These are phyloP conservation scores for Babylonia areolata DNA, from an alignment of 1,140 invertebrate species.

Conservation along the genomic window DNA sequence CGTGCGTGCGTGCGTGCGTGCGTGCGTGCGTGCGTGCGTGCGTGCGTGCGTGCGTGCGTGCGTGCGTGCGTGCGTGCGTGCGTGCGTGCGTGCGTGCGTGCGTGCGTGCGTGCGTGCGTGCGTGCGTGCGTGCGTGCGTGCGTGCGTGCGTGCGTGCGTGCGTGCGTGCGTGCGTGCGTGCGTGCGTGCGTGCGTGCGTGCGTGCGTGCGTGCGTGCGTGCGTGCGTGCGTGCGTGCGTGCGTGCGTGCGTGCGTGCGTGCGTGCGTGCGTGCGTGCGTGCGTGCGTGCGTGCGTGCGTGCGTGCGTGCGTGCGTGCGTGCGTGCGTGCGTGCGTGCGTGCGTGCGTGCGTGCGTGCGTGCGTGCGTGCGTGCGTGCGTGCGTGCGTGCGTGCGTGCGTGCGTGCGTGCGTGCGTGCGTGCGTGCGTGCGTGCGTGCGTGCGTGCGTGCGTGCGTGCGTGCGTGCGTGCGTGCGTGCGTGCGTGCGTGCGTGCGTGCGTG, in stretches of 20 bases:
- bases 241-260: conserved; percentile 11
- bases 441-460: too few species aligned
- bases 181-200: neutral
- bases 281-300: conserved; percentile 10
- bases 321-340: conserved; percentile 6
- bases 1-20: too few species aligned
- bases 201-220: too few species aligned
- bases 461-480: too few species aligned
- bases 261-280: conserved; percentile 7
- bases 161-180: neutral
- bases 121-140: too few species aligned
- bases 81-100: too few species aligned
- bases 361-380: conserved; percentile 8
- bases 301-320: conserved; percentile 5
- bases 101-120: too few species aligned
- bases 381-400: conserved; percentile 20
- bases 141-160: neutral
- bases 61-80: too few species aligned
- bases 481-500: too few species aligned
- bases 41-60: too few species aligned
- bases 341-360: conserved; percentile 7
- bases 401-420: neutral
- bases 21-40: too few species aligned
- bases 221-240: too few species aligned
- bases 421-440: neutral